These are phyloP conservation scores for Asteroscopus sphinx DNA, from an alignment of 2,888 invertebrate species.

Conservation along the genomic window DNA sequence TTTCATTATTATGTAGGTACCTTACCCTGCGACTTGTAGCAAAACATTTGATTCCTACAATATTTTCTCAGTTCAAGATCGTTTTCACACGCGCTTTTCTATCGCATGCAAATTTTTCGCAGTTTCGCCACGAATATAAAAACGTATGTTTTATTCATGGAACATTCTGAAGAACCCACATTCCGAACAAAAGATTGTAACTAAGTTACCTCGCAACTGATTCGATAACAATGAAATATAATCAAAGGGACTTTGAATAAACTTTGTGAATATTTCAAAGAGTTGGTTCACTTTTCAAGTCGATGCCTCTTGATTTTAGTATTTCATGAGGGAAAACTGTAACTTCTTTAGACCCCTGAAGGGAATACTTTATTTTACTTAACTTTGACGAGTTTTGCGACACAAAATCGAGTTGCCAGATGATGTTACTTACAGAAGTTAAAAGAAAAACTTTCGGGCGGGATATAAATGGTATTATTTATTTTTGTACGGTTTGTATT, in stretches of 20 bases:
- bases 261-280: slow-evolving; percentile 49
- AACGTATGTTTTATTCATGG: slow-evolving; percentile 52
- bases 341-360: slow-evolving; percentile 33
- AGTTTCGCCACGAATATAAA: slow-evolving; percentile 30
- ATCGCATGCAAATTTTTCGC: slow-evolving; percentile 40
- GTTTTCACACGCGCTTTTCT: slow-evolving; percentile 7
- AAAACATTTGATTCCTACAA: slow-evolving; percentile 14
- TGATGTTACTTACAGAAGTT: slow-evolving; percentile 31
- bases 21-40: neutral
- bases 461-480: neutral
- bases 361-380: slow-evolving; percentile 29
- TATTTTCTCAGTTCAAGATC: slow-evolving; percentile 9
- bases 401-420: slow-evolving; percentile 34
- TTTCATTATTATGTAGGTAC: too few relatives aligned
- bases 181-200: slow-evolving; percentile 27
- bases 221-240: slow-evolving; percentile 48
- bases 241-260: slow-evolving; percentile 49
- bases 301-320: slow-evolving; percentile 37
- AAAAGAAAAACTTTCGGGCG: slow-evolving; percentile 13
- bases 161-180: slow-evolving; percentile 37
- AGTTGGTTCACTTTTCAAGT: slow-evolving; percentile 30
- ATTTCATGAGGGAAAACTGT: slow-evolving; percentile 30
- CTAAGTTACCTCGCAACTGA: slow-evolving; percentile 34
- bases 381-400: slow-evolving; percentile 44
- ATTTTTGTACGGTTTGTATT: neutral